Conservation (phyloP, 2,797 vertebrate species). For the Pangasius mekongensis region DNA sequence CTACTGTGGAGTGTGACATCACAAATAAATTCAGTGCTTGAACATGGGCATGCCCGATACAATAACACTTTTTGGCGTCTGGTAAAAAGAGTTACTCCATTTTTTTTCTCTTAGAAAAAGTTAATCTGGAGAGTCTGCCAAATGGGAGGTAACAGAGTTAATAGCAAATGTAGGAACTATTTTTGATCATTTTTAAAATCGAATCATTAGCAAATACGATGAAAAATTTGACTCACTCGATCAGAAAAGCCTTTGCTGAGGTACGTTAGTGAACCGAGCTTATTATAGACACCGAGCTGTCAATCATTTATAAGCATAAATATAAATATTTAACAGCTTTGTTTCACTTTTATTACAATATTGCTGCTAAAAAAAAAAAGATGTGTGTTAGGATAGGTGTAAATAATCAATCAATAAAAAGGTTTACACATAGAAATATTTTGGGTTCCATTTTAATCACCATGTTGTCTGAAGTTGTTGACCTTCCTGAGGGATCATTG, state of each 20-base stretch:
- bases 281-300: background rate
- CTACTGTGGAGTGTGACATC: no score
- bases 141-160: no score
- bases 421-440: background rate
- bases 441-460: background rate
- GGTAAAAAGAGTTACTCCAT: no score
- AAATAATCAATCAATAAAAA: background rate
- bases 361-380: background rate
- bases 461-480: background rate
- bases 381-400: background rate
- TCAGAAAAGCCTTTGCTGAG: background rate
- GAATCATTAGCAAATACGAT: background rate
- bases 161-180: no score
- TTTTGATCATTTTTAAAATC: background rate
- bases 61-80: no score
- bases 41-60: no score
- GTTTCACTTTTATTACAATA: background rate
- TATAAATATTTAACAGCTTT: background rate
- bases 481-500: background rate
- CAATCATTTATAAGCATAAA: background rate
- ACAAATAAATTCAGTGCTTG: no score
- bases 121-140: no score
- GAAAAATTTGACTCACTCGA: background rate
- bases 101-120: no score
- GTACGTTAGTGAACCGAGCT: background rate